Conservation (phyloP, 2,797 vertebrate genomes). For the Coregonus ussuriensis region DNA sequence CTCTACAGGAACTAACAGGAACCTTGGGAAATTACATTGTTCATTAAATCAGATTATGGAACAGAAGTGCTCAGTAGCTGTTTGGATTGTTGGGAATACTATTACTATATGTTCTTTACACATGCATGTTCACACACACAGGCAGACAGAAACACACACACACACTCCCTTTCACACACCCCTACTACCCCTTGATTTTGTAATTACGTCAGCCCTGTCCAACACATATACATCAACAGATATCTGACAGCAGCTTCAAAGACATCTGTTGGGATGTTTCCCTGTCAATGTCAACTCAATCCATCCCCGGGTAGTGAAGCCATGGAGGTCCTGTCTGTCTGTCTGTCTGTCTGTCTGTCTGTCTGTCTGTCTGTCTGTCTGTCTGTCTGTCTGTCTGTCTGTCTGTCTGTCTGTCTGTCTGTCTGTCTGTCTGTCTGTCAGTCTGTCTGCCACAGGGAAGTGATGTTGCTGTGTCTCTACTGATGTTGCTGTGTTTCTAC, state of each 20-base stretch:
- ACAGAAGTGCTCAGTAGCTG: constrained; percentile 32
- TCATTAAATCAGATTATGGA: constrained; percentile 56
- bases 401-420: constrained; percentile 13
- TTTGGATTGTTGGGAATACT: neutral
- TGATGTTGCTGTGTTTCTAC: neutral
- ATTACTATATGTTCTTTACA: constrained; percentile 5
- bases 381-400: constrained; percentile 1
- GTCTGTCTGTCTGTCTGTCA: neutral
- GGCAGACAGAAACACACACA: neutral
- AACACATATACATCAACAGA: constrained; percentile 5
- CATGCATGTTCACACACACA: neutral
- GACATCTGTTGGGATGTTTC: constrained; percentile 27
- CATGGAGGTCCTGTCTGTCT: constrained; percentile 37
- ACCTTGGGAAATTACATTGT: constrained; percentile 48
- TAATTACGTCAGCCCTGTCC: neutral
- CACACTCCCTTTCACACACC: constrained; percentile 4
- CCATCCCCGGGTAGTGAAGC: constrained; percentile 9
- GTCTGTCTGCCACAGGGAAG: constrained; percentile 13
- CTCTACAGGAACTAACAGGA: constrained; percentile 31
- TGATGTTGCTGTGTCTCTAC: neutral
- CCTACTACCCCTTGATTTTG: neutral
- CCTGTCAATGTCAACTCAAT: constrained; percentile 30
- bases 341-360: neutral
- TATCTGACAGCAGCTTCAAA: neutral
- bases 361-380: too few relatives aligned